Evolutionary conservation across 2,888 invertebrate genomes (phyloP).

Genomic region (Cheiracanthium punctorium): DNA sequence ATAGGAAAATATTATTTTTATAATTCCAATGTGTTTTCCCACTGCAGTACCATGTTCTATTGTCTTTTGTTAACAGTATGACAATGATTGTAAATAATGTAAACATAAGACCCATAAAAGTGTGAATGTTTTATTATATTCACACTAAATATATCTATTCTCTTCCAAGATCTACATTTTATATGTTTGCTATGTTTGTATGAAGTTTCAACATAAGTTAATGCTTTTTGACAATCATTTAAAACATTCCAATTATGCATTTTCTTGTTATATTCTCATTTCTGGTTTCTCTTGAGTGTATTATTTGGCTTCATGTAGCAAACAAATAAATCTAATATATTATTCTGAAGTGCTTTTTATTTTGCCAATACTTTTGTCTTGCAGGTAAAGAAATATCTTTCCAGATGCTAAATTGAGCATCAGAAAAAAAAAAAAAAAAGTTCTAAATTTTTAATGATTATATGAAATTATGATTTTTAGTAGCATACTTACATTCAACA

Average conservation of each 20-base stretch:
- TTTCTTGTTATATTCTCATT: background rate
- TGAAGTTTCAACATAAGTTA: constrained; percentile 12
- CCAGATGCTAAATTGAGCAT: too few species aligned
- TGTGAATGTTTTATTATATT: constrained; percentile 13
- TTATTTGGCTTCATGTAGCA: background rate
- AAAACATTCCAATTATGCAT: constrained; percentile 56
- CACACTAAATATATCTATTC: constrained; percentile 48
- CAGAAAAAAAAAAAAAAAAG: too few species aligned
- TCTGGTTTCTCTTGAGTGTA: background rate
- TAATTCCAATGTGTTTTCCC: background rate
- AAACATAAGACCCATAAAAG: background rate
- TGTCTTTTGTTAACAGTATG: background rate
- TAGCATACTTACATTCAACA: too few species aligned
- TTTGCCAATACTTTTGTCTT: too few species aligned
- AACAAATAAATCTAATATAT: background rate
- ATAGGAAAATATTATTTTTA: too few species aligned
- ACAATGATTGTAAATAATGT: background rate
- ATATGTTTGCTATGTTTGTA: constrained; percentile 10
- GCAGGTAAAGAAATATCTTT: too few species aligned
- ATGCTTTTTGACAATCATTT: constrained; percentile 68
- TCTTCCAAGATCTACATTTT: constrained; percentile 25
- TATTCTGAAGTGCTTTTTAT: background rate
- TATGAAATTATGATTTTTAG: too few species aligned
- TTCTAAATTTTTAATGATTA: too few species aligned
- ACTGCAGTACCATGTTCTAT: background rate